A percentile compares a stretch with the other conserved stretches of the same genome.
Evolutionary conservation across 2,888 invertebrate species (phyloP).

Genomic region (Plusia festucae): DNA sequence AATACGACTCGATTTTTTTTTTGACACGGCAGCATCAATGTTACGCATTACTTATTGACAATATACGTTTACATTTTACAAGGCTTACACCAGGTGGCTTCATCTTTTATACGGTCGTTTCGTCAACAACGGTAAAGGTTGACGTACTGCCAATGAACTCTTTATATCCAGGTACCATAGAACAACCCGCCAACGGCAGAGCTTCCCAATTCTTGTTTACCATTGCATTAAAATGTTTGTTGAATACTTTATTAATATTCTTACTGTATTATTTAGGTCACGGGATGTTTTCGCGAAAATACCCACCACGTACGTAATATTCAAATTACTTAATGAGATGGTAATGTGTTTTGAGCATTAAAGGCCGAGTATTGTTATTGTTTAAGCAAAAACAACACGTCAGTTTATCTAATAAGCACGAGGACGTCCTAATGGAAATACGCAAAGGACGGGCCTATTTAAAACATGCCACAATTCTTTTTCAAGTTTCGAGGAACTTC

Average conservation of each 20-base stretch:
- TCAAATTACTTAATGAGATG: constrained; percentile 47
- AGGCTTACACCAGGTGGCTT: constrained; percentile 61
- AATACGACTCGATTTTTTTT: constrained; percentile 11
- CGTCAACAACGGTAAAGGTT: constrained; percentile 11
- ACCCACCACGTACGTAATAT: constrained; percentile 13
- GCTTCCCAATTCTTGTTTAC: constrained; percentile 20
- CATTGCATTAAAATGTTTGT: constrained; percentile 8
- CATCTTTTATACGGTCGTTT: constrained; percentile 16
- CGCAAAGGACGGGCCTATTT: constrained; percentile 26
- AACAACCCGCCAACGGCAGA: constrained; percentile 9
- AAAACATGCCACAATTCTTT: constrained; percentile 29
- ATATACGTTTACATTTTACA: constrained; percentile 38
- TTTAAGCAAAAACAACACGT: constrained; percentile 29
- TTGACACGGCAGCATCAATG: constrained; percentile 16
- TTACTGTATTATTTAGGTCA: constrained; percentile 12
- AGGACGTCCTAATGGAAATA: constrained; percentile 16
- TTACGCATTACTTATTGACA: constrained; percentile 40
- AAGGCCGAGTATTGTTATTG: constrained; percentile 39
- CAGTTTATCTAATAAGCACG: constrained; percentile 27
- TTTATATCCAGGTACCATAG: neutral
- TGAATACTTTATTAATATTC: neutral
- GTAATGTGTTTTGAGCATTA: constrained; percentile 39
- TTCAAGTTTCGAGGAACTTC: constrained; percentile 42
- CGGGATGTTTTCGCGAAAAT: constrained; percentile 17
- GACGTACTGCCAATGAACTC: constrained; percentile 13